These are phyloP conservation scores for Gonatopus flavifemur DNA, from an alignment of 1,140 invertebrate genomes.

Conservation along the genomic window DNA sequence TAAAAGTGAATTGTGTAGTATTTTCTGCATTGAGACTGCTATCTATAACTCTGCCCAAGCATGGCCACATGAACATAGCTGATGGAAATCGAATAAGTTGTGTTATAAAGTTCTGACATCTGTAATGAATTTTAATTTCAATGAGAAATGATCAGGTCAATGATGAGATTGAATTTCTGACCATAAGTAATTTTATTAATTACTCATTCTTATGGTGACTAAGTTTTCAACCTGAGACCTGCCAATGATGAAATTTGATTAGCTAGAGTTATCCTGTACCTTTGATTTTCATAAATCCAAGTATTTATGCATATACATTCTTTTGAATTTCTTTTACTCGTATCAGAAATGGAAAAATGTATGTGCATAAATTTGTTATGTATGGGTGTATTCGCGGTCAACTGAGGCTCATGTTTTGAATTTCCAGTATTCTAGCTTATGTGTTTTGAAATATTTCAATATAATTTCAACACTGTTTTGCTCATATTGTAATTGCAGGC, in stretches of 20 bases:
- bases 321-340: background rate
- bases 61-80: conserved; percentile 46
- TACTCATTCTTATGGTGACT: conserved; percentile 32
- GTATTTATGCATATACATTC: conserved; percentile 9
- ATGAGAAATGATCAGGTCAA: conserved; percentile 25
- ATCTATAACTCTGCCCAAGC: conserved; percentile 39
- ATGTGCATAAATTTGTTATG: conserved; percentile 4
- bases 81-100: conserved; percentile 50
- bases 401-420: conserved; percentile 46
- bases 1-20: conserved; percentile 40
- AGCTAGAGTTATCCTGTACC: conserved; percentile 45
- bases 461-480: no score
- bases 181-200: conserved; percentile 22
- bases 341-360: background rate
- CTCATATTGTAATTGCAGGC: no score
- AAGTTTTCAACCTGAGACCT: conserved; percentile 59
- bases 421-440: no score
- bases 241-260: conserved; percentile 50
- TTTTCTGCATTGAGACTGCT: conserved; percentile 36
- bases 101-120: conserved; percentile 46
- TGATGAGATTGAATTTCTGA: conserved; percentile 41
- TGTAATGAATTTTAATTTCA: conserved; percentile 30
- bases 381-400: conserved; percentile 44
- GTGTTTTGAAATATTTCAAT: no score
- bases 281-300: conserved; percentile 8